phyloP scores from a whole-genome alignment of 2,888 invertebrate genomes.

The Silvanus unidentatus region DNA sequence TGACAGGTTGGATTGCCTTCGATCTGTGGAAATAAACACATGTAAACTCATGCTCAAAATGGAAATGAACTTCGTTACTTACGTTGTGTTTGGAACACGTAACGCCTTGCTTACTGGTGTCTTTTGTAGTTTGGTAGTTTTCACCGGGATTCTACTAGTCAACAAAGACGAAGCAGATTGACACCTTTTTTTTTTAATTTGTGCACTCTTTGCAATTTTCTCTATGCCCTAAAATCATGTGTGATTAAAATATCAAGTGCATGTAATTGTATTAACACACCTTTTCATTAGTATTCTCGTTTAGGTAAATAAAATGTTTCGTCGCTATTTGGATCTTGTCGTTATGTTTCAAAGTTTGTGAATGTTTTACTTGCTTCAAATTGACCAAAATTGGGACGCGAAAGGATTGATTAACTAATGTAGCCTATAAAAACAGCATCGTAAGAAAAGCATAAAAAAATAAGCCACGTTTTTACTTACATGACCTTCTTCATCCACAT shows the following conservation, averaged over 20 bases:
- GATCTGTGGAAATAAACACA: no score
- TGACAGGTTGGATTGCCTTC: no score
- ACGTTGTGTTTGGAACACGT: constrained; percentile 15
- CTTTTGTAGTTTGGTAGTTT: no score
- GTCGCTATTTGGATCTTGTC: constrained; percentile 41
- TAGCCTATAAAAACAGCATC: not conserved
- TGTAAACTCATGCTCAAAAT: no score
- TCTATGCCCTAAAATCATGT: not conserved
- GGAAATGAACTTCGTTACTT: constrained; percentile 8
- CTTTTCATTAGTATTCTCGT: constrained; percentile 10
- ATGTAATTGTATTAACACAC: not conserved
- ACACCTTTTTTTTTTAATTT: not conserved
- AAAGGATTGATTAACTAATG: not conserved
- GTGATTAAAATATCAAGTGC: not conserved
- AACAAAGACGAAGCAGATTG: not conserved
- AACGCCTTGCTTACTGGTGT: no score
- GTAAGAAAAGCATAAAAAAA: not conserved
- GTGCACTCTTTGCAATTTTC: no score
- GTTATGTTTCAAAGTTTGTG: constrained; percentile 45
- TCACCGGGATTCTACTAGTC: no score
- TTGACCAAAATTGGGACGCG: not conserved
- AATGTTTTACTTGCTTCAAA: not conserved
- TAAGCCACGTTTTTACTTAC: not conserved
- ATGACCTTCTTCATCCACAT: not conserved
- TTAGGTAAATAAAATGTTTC: constrained; percentile 24